phyloP scores from a whole-genome alignment of 2,888 invertebrate species.

The Phymatocera aterrima region DNA sequence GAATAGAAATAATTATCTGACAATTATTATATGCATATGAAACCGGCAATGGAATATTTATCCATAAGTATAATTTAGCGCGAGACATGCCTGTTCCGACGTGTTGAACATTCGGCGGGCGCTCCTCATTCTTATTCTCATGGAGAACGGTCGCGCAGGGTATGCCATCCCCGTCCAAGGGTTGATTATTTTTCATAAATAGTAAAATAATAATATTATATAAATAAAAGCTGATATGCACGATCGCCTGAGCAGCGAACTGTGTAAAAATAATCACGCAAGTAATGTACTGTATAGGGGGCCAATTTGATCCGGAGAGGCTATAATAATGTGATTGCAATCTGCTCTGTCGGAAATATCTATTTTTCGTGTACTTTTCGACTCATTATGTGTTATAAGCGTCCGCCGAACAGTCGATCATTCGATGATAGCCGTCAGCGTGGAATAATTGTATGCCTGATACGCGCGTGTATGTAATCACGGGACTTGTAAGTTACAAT shows the following conservation, averaged over 20 bases:
- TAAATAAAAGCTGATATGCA: not conserved
- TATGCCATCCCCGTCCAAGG: not conserved
- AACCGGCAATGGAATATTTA: not conserved
- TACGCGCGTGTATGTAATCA: no score
- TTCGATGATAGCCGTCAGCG: no score
- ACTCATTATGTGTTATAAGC: no score
- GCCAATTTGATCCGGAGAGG: slow-evolving; percentile 16
- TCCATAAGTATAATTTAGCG: not conserved
- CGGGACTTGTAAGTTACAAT: no score
- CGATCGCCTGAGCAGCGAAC: not conserved
- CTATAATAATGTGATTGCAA: not conserved
- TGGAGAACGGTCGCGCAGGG: not conserved
- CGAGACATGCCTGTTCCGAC: not conserved
- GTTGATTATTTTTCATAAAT: not conserved
- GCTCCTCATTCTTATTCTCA: not conserved
- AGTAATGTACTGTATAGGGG: not conserved
- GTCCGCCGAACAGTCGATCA: no score
- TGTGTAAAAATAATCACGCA: not conserved
- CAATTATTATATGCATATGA: not conserved
- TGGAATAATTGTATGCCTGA: no score
- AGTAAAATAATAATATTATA: not conserved
- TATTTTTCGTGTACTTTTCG: no score
- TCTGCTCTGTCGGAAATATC: not conserved
- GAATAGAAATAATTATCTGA: not conserved
- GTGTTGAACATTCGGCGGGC: not conserved